Conservation (phyloP, 2,888 invertebrate species). For the Mystacides longicornis region DNA sequence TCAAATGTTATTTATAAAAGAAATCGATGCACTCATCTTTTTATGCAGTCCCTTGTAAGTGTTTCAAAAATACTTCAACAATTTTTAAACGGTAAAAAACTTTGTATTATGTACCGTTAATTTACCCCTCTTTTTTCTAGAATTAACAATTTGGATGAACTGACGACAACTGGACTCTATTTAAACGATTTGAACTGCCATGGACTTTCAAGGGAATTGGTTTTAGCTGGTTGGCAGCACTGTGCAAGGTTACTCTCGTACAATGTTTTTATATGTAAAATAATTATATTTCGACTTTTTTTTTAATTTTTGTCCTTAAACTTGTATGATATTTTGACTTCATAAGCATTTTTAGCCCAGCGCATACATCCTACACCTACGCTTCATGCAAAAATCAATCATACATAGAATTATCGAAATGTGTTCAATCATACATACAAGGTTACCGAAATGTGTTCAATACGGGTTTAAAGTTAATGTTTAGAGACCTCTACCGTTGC, state of each 20-base stretch:
- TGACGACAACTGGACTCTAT: slow-evolving; percentile 70
- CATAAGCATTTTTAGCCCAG: no score
- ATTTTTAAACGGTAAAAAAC: no score
- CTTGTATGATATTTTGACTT: no score
- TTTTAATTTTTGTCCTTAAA: no score
- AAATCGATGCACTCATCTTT: slow-evolving; percentile 75
- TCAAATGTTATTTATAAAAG: slow-evolving; percentile 75
- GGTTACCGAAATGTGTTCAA: no score
- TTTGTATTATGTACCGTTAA: not conserved
- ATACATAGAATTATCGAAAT: no score
- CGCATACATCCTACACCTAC: no score
- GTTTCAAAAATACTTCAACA: no score
- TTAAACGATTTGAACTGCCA: slow-evolving; percentile 80
- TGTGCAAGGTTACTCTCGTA: slow-evolving; percentile 54
- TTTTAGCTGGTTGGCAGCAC: slow-evolving; percentile 80
- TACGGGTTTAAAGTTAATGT: no score
- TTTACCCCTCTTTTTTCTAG: slow-evolving; percentile 38
- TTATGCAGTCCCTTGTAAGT: slow-evolving; percentile 83
- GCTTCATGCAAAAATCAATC: no score
- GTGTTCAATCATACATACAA: no score
- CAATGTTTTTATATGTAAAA: not conserved
- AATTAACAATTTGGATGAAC: slow-evolving; percentile 76
- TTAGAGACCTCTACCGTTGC: no score
- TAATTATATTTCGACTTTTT: not conserved
- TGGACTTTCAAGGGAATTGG: slow-evolving; percentile 75